Evolutionary conservation across 2,797 vertebrate species (phyloP).

Genomic region (Forpus xanthops): DNA sequence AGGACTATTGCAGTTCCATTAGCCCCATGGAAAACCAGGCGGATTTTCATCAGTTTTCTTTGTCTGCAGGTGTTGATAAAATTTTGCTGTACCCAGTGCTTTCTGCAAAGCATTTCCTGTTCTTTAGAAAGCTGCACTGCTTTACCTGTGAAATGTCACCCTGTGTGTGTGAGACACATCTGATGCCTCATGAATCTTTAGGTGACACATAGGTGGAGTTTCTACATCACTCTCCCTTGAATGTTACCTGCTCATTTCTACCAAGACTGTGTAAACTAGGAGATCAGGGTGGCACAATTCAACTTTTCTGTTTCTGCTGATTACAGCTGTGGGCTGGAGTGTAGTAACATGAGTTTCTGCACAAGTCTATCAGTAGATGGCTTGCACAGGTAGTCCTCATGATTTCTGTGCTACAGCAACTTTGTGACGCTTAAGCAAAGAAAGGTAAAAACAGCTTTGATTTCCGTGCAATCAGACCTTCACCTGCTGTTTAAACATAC

Average conservation of each 20-base stretch:
- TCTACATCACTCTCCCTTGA: background rate
- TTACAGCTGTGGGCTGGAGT: background rate
- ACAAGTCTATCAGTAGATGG: no score
- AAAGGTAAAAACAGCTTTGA: background rate
- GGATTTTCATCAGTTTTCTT: background rate
- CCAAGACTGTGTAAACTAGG: background rate
- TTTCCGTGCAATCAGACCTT: background rate
- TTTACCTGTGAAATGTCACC: background rate
- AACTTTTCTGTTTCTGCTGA: background rate
- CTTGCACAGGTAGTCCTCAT: background rate
- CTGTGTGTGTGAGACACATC: background rate
- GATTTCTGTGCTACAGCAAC: background rate
- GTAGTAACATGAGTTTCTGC: background rate
- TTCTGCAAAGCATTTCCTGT: background rate
- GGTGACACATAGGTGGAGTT: background rate
- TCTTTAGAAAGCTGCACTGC: background rate
- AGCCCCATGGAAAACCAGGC: background rate
- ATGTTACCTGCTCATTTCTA: background rate
- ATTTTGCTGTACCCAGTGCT: background rate
- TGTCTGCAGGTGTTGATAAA: background rate
- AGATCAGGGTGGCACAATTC: background rate
- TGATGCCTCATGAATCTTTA: background rate
- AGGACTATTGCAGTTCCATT: background rate
- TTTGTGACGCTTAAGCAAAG: background rate
- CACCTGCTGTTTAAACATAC: background rate